These are phyloP conservation scores for Eremophila alpestris DNA, from an alignment of 2,797 vertebrate genomes.

Conservation along the genomic window DNA sequence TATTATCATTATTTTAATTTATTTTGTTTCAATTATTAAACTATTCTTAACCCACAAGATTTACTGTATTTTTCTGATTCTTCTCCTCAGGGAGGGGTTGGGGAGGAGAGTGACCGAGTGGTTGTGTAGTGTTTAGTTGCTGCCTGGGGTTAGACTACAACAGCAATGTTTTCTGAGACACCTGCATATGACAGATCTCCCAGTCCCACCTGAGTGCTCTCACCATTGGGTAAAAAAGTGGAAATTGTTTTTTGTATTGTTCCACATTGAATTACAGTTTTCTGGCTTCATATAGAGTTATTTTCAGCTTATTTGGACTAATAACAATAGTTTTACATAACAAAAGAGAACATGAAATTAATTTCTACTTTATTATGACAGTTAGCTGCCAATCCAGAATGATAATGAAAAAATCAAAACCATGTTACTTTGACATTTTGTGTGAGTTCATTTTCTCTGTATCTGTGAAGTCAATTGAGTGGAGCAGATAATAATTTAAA, in stretches of 20 bases:
- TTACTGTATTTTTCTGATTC: neutral
- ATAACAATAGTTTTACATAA: neutral
- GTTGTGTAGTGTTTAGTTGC: neutral
- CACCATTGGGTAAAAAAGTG: neutral
- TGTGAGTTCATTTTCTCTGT: neutral
- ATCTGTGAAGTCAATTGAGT: neutral
- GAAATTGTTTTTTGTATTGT: neutral
- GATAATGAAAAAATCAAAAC: neutral
- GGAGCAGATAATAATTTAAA: neutral
- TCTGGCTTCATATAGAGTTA: neutral
- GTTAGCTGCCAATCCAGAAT: neutral
- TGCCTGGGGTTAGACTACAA: neutral
- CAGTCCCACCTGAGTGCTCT: neutral
- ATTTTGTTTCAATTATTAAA: neutral
- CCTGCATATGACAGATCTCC: rapidly evolving
- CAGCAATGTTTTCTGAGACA: neutral
- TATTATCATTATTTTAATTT: neutral
- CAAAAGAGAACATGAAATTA: neutral
- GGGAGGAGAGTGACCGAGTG: neutral
- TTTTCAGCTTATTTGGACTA: neutral
- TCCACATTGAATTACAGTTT: neutral
- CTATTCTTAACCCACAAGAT: neutral
- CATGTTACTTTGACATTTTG: neutral
- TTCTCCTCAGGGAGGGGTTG: neutral
- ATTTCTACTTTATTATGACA: neutral